Percentiles rank a stretch among this genome's conserved stretches.
phyloP scores from a whole-genome alignment of 1,140 invertebrate species.

The Procambarus virginalis region DNA sequence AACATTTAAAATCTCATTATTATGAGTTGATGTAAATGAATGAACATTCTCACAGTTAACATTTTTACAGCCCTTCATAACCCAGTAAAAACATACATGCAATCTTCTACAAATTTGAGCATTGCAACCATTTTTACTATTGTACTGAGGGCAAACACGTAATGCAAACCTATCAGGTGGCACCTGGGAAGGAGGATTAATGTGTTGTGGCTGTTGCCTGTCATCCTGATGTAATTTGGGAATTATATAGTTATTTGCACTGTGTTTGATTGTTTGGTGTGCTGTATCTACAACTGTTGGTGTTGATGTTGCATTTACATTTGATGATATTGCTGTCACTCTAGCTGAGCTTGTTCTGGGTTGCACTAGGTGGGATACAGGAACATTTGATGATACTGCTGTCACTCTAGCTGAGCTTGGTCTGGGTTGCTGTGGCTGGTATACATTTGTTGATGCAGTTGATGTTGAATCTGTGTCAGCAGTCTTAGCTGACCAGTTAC shows the following conservation, averaged over 20 bases:
- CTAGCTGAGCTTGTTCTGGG: too few species aligned
- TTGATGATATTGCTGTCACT: background rate
- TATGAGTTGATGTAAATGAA: constrained; percentile 36
- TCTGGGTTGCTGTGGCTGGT: too few species aligned
- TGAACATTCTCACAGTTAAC: constrained; percentile 47
- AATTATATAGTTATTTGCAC: constrained; percentile 46
- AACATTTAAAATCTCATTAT: constrained; percentile 8
- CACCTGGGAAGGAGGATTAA: background rate
- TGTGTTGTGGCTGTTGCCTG: background rate
- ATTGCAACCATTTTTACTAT: constrained; percentile 41
- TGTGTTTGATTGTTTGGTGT: constrained; percentile 12
- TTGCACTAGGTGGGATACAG: too few species aligned
- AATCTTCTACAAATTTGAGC: constrained; percentile 48
- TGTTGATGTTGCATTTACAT: background rate
- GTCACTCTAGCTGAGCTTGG: too few species aligned
- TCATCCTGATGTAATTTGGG: background rate
- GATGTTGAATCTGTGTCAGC: too few species aligned
- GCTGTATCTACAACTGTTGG: background rate
- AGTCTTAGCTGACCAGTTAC: background rate
- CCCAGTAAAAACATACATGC: constrained; percentile 61
- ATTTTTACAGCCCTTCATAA: constrained; percentile 33
- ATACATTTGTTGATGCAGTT: too few species aligned
- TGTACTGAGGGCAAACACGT: constrained; percentile 56
- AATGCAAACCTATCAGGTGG: constrained; percentile 35
- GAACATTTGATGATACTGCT: background rate